Evolutionary conservation across 1,140 invertebrate species (phyloP), one percentile per base, ranked within the genome.

Genomic region (Portunus trituberculatus): DNA sequence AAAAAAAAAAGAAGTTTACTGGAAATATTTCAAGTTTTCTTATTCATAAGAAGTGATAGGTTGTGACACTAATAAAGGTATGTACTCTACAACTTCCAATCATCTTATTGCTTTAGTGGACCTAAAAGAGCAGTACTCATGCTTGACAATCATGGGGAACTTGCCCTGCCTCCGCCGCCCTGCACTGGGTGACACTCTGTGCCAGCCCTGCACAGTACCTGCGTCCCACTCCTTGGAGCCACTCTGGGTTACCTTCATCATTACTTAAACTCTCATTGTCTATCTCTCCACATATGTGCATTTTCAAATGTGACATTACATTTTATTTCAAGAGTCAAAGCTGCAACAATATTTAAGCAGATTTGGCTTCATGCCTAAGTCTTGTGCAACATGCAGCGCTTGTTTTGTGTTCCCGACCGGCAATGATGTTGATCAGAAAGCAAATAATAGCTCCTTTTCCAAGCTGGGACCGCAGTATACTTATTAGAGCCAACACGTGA

Each of bases 391-490:
- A 52, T 87, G 83, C 32, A 91, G n/a, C 76, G 31, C 39, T 93
- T 32, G 52, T 87, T n/a, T 86, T 84, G 82, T 86, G 39, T 4
- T 48, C 25, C 10, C 25, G 8, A 76, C 28, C 48, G 76, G 92
- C 92, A 93, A 6, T 32, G 59, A 14, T 83, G 76, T 84, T 45
- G 52, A 83, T 84, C 86, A 93, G 39, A 46, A 48, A 93, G 92
- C 92, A 91, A 29, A 48, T 29, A 93, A 45, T 52, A 48, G n/a
- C 48, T 93, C 84, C 45, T 86, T 31, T 84, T 86, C 45, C 31
- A n/a, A 83, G 52, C 92, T 87, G 86, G 48, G 84, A 52, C 83
- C 86, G 86, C 39, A 93, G 52, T 32, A 52, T 93, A 93, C 82
- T 87, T 45, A 31, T 59, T 52, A 48, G 92, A 93, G 84, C 83